These are phyloP conservation scores for Ennomos quercinarius DNA, from an alignment of 2,888 invertebrate genomes.

Conservation along the genomic window DNA sequence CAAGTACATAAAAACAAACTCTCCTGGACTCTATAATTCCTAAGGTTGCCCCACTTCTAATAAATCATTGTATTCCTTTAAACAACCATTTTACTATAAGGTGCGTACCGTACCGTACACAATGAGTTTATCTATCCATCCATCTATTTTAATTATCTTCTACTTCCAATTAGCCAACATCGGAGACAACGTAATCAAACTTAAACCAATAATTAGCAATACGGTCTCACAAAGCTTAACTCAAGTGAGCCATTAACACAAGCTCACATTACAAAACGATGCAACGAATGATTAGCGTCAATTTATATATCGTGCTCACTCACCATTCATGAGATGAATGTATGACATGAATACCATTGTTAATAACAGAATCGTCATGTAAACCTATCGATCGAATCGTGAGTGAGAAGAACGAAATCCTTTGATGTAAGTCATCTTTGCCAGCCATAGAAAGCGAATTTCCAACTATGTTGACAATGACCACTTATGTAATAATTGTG, in stretches of 20 bases:
- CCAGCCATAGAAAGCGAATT: conserved; percentile 67
- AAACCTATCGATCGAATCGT: conserved; percentile 53
- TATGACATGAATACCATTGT: conserved; percentile 53
- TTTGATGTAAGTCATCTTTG: conserved; percentile 57
- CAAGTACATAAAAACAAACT: too few relatives aligned
- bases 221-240: conserved; percentile 31
- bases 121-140: conserved; percentile 2
- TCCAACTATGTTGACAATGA: conserved; percentile 67
- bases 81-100: too few relatives aligned
- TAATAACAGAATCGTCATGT: conserved; percentile 40
- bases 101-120: too few relatives aligned
- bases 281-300: conserved; percentile 67
- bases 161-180: conserved; percentile 21
- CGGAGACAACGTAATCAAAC: conserved; percentile 37
- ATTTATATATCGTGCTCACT: conserved; percentile 56
- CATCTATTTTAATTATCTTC: conserved; percentile 23
- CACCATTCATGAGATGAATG: conserved; percentile 38
- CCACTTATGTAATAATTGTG: conserved; percentile 64
- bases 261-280: conserved; percentile 48
- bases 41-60: too few relatives aligned
- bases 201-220: conserved; percentile 30
- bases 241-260: conserved; percentile 39
- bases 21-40: too few relatives aligned
- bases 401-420: conserved; percentile 51
- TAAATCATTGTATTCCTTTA: too few relatives aligned